Base-by-base conservation (phyloP, 2,113 vertebrate species). In the Pagrus major region DNA sequence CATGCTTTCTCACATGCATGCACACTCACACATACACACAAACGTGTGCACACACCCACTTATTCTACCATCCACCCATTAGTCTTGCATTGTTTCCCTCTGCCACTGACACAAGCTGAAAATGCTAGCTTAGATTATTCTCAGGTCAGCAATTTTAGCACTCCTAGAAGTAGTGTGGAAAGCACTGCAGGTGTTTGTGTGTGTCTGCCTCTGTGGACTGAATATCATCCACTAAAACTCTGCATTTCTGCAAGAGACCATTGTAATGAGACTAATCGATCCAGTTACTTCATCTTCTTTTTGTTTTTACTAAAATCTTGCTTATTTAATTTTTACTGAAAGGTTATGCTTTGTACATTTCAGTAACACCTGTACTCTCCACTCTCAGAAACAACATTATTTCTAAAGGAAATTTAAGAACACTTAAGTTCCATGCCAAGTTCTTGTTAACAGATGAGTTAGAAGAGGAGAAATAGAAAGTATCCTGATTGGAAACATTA, bases 51-150 rank as follows among this genome's bases (percentile, higher is more conserved):
- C 73, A 71, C 78, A 71, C 74, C 21, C 64, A 75, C 60, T 61
- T 78, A 81, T 83, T 85, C 75, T 84, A 80, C 80, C 73, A 76
- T 49, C 14, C 18, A 33, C 69, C 87, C 86, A 92, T 92, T 92
- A 91, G 89, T 92, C 91, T 92, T 92, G 86, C 86, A 88, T 91
- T 92, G 89, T 92, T 91, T 78, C 82, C 84, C 80, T 86, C 67
- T 15, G 16, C 58, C 82, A 83, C 89, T 87, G 81, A 88, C 81
- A 64, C 78, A 73, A 47, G 82, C 86, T 91, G 86, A 86, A 86
- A 88, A 87, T 84, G 82, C 87, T 86, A 80, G 74, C 75, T 83
- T 84, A 80, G 72, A 69, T 87, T 86, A 72, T 88, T 88, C 86
- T 86, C 58, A 81, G 71, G 59, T 89, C 91, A 91, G 91, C 89